Base-by-base conservation (phyloP, 2,888 invertebrate species). In the Drosophila paucipuncta region DNA sequence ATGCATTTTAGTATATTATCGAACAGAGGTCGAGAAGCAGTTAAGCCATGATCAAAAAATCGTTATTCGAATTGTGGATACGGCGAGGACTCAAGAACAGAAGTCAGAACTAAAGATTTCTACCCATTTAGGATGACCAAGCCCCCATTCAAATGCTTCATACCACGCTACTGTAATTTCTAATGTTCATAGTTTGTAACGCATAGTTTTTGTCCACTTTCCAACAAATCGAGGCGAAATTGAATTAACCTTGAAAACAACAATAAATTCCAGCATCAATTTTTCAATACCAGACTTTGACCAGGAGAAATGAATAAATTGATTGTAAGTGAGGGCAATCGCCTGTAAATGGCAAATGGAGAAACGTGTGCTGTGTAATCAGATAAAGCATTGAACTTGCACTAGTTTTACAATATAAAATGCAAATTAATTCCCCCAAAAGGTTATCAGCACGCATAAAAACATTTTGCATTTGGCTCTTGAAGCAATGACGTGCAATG, bases 241-340 rank as follows among this genome's bases (percentile, higher is more conserved):
- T 77, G 57, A 71, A 89, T 77, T 85, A 81, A 77, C 85, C 84
- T 89, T 89, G 73, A 52, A 60, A 60, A 33, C 53, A 30, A 73
- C 73, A 64, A 80, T 71, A 55, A 77, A 69, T 69, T 67, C 62
- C 58, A 57, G 52, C 63, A 55, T 70, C 22, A 64, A 49, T 47
- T 49, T 53, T 18, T 61, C 50, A 55, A 60, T 31, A 25, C 33
- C 35, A 22, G 37, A 5, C 18, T 37, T 41, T 16, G 22, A 16
- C 11, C 35, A 39, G 13, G 28, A 57, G 47, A 39, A 73, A 37
- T 60, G 22, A 49, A 60, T 59, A 43, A 61, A 68, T 71, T 58
- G 43, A 65, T 71, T 55, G n/a, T 49, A 43, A n/a, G 53, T 31
- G 35, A 53, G 64, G 66, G 67, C 78, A 78, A 72, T 28, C 50